These are phyloP conservation scores for Nixonia krombeini DNA, from an alignment of 1,140 invertebrate species.

Conservation along the genomic window DNA sequence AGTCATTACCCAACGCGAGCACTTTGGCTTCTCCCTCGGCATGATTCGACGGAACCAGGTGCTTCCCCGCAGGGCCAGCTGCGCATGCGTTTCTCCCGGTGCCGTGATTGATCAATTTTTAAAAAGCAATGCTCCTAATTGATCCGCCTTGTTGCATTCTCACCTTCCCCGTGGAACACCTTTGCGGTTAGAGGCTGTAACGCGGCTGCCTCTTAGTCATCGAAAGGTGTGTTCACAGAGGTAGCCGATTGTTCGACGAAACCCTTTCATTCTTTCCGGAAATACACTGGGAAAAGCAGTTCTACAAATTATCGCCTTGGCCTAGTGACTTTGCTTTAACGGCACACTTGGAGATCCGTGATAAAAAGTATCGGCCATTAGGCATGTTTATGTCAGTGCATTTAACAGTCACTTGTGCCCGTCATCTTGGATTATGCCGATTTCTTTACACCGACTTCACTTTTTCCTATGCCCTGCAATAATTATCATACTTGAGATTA, in stretches of 20 bases:
- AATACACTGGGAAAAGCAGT: too few species aligned
- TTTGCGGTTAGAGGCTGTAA: constrained; percentile 45
- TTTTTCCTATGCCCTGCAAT: too few species aligned
- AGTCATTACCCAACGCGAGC: constrained; percentile 1
- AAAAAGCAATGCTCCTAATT: constrained; percentile 69
- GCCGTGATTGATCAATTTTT: constrained; percentile 67
- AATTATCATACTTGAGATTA: too few species aligned
- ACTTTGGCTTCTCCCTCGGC: constrained; percentile 42
- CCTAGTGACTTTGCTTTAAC: too few species aligned
- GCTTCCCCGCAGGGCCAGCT: constrained; percentile 32
- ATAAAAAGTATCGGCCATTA: too few species aligned
- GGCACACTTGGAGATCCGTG: too few species aligned
- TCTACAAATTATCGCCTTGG: too few species aligned
- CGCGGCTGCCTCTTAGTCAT: constrained; percentile 62
- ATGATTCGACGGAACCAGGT: constrained; percentile 57
- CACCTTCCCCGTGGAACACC: constrained; percentile 36
- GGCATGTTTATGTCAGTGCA: too few species aligned
- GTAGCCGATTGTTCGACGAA: constrained; percentile 31
- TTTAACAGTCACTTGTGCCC: too few species aligned
- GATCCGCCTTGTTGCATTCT: constrained; percentile 50
- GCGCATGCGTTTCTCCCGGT: constrained; percentile 53
- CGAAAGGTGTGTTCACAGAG: constrained; percentile 61
- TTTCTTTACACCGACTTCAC: too few species aligned
- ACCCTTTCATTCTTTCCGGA: not conserved
- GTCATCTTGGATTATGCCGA: too few species aligned